phyloP scores from a whole-genome alignment of 37 sponge, comb jelly and placozoan species.

The Ianthella basta region DNA sequence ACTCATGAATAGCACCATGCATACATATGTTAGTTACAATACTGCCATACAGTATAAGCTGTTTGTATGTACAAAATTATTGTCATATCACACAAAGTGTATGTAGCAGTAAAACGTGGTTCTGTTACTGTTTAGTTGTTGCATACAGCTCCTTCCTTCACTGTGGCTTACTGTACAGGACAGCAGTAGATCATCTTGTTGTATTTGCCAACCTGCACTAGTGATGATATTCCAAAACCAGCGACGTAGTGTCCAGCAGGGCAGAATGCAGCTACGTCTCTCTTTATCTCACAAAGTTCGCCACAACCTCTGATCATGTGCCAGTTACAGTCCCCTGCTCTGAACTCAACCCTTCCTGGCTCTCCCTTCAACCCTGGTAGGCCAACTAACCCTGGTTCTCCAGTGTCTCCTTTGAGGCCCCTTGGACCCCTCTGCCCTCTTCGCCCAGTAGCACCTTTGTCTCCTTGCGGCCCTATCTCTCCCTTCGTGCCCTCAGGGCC shows the following conservation, averaged over 20 bases:
- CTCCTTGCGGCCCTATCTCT: neutral
- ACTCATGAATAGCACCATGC: too few species aligned
- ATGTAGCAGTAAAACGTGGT: too few species aligned
- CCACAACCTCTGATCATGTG: neutral
- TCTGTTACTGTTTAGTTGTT: too few species aligned
- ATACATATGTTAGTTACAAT: too few species aligned
- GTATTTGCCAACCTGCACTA: neutral
- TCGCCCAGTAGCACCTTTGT: neutral
- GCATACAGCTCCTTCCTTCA: too few species aligned
- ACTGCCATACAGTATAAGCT: too few species aligned
- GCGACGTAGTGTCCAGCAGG: neutral
- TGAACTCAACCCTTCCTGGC: neutral
- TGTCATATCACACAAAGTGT: too few species aligned
- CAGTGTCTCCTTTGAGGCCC: neutral
- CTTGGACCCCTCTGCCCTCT: neutral
- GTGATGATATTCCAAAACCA: neutral
- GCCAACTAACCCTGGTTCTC: neutral
- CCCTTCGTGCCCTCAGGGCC: neutral
- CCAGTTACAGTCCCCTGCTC: neutral
- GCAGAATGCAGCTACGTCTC: neutral
- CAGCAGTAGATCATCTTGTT: constrained; percentile 8
- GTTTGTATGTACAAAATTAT: too few species aligned
- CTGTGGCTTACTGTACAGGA: too few species aligned
- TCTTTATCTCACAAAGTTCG: neutral
- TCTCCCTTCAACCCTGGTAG: neutral